phyloP scores from a whole-genome alignment of 2,888 invertebrate genomes.

The Dolichopus griseipennis region DNA sequence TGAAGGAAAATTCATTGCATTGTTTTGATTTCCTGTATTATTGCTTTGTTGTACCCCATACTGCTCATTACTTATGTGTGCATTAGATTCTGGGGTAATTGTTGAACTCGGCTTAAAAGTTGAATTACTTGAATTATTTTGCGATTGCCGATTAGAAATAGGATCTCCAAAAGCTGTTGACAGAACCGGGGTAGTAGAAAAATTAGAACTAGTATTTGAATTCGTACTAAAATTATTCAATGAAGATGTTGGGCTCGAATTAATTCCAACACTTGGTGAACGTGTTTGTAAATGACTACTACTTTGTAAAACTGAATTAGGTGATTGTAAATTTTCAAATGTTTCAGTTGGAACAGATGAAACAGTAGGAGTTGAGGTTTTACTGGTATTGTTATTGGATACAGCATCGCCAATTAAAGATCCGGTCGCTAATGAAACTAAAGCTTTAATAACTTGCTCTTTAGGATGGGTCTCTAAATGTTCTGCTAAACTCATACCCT shows the following conservation, averaged over 20 bases:
- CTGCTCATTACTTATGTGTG: neutral
- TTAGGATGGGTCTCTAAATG: conserved; percentile 81
- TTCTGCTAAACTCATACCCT: conserved; percentile 70
- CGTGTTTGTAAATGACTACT: neutral
- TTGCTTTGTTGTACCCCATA: neutral
- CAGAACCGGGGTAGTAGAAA: neutral
- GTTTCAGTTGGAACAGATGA: neutral
- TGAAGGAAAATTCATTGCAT: neutral
- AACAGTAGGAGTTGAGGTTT: neutral
- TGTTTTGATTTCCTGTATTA: neutral
- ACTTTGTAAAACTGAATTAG: neutral
- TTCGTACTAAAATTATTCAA: neutral
- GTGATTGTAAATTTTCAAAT: neutral
- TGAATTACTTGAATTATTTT: neutral
- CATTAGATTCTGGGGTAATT: neutral
- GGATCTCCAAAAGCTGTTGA: neutral
- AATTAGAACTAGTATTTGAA: neutral
- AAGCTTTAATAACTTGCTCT: conserved; percentile 76
- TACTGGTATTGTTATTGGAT: conserved; percentile 7
- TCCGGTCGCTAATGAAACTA: conserved; percentile 43
- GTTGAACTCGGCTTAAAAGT: conserved; percentile 12
- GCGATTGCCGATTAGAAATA: neutral
- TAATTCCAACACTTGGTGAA: neutral
- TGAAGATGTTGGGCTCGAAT: neutral
- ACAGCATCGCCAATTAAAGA: conserved; percentile 16